A percentile compares a stretch with the other conserved stretches of the same genome.
phyloP scores from a whole-genome alignment of 2,888 invertebrate species.

The Erebia palarica region DNA sequence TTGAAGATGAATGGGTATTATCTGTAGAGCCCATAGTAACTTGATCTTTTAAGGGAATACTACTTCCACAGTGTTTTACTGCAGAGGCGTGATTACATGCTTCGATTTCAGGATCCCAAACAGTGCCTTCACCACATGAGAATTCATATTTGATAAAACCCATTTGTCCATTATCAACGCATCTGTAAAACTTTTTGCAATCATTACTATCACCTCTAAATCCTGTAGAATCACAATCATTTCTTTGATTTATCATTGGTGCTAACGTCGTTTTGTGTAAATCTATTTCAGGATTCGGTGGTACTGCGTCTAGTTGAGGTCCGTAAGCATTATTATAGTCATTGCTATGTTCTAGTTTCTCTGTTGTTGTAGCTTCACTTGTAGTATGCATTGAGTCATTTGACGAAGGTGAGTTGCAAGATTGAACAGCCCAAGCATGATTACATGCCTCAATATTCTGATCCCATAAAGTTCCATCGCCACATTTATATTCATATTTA shows the following conservation, averaged over 20 bases:
- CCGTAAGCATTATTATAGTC: constrained; percentile 43
- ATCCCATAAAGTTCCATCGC: constrained; percentile 84
- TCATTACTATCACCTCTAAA: constrained; percentile 37
- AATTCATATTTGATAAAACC: constrained; percentile 78
- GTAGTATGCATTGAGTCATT: constrained; percentile 30
- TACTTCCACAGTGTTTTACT: constrained; percentile 50
- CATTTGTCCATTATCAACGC: constrained; percentile 77
- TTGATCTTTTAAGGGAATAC: background rate
- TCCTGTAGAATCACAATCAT: constrained; percentile 37
- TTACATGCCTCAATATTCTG: constrained; percentile 81
- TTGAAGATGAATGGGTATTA: background rate
- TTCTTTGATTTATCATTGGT: constrained; percentile 26
- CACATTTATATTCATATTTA: constrained; percentile 82
- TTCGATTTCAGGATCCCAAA: constrained; percentile 80
- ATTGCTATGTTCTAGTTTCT: constrained; percentile 26
- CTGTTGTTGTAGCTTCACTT: constrained; percentile 31
- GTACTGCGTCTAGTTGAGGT: constrained; percentile 32
- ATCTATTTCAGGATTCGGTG: constrained; percentile 24
- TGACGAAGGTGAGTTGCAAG: constrained; percentile 37
- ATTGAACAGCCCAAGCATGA: constrained; percentile 75
- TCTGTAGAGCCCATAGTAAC: background rate
- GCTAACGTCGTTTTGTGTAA: constrained; percentile 30
- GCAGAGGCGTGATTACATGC: constrained; percentile 83
- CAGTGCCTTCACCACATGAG: constrained; percentile 82
- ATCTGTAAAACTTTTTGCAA: constrained; percentile 61